Base-by-base conservation (phyloP, 2,113 vertebrate genomes). In the Microcebus tavaratra region DNA sequence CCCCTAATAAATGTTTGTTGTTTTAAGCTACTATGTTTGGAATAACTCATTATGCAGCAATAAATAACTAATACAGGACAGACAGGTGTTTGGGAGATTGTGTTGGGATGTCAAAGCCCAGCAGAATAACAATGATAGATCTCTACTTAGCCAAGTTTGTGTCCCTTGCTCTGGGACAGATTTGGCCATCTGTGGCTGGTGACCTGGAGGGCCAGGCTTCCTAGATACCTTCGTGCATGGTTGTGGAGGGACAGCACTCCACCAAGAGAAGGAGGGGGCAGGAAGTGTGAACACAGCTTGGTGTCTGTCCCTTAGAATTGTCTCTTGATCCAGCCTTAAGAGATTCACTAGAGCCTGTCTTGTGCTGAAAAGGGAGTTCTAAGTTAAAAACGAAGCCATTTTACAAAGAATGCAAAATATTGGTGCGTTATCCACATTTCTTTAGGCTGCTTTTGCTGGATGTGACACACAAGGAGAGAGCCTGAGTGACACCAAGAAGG, bases 1-100 rank as follows among this genome's bases (percentile, higher is more conserved):
- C 27, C 27, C 68, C 36, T 23, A 63, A 93, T 18, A 79, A 39
- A 50, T 25, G 15, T 42, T 39, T 67, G 6, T 73, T 90, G 31
- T 78, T 89, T 96, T 88, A 59, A 94, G 59, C 45, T 86, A 61
- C 53, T 59, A 45, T 81, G 45, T 80, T 55, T 88, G 68, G 65
- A 94, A 65, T 68, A 57, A 83, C 45, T 83, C 29, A 39, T 81
- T 72, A 53, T n/a, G 55, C 3, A 81, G 59, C 72, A 88, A 72
- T 81, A 92, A 92, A 72, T 45, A 95, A 57, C 5, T 5, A 76
- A 65, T 78, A 12, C 15, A 36, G 10, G 45, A 23, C 25, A 63
- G 25, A 18, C 29, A 63, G 29, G 15, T 76, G 50, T 31, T 88
- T 89, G 45, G 36, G 34, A 87, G 83, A 82, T 21, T n/a, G 34